Evolutionary conservation across 2,888 invertebrate genomes (phyloP).

Genomic region (Xestia rhomboidea): DNA sequence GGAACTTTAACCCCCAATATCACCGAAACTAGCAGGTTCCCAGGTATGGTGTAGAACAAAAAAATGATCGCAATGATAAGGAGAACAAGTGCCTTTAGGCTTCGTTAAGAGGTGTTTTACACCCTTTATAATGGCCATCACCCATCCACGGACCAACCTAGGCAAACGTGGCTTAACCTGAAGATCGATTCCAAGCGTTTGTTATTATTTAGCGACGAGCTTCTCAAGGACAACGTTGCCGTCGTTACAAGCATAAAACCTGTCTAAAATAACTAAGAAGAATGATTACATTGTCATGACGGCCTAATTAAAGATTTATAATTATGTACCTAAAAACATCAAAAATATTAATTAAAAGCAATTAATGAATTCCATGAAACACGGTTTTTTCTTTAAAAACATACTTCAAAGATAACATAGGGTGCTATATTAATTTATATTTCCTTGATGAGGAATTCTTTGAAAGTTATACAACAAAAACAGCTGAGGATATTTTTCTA

Average conservation of each 20-base stretch:
- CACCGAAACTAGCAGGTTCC: no score
- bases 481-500: background rate
- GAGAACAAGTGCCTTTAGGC: no score
- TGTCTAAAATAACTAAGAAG: background rate
- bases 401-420: constrained; percentile 20
- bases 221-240: no score
- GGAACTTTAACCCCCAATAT: no score
- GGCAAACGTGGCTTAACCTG: no score
- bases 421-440: constrained; percentile 24
- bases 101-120: no score
- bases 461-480: constrained; percentile 9
- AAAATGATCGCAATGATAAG: no score
- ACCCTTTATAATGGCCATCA: no score
- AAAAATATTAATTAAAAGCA: constrained; percentile 14
- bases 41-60: no score
- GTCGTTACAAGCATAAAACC: background rate
- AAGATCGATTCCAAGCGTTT: no score
- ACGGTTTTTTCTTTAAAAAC: constrained; percentile 17
- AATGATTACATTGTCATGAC: constrained; percentile 1
- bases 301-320: constrained; percentile 23
- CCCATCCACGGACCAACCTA: no score
- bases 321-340: constrained; percentile 27
- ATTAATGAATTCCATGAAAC: constrained; percentile 34
- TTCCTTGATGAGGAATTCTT: constrained; percentile 27
- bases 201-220: no score